Base-by-base conservation (phyloP, 2,797 vertebrate species). In the Alauda arvensis region DNA sequence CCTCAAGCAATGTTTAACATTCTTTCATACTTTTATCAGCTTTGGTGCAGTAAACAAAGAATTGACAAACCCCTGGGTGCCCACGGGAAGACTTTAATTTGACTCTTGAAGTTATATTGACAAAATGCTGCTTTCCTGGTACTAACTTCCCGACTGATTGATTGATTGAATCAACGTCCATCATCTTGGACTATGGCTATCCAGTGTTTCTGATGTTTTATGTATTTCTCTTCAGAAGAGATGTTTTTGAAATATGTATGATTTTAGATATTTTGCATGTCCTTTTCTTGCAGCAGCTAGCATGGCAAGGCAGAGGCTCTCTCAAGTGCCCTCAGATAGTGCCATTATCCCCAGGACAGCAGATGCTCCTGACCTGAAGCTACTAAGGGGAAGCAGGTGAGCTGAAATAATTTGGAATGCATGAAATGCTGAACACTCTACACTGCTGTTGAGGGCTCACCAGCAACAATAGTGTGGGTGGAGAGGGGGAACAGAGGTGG, bases 161-260 rank as follows among this genome's bases (percentile, higher is more conserved):
- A 91, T 28, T 83, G 66, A 93, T 34, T 88, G 12, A 62, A 59
- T 61, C 83, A 88, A 74, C 5, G 1, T n/a, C 43, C 1, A 0
- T 79, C 59, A 68, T 55, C 31, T 28, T 63, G 46, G 76, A 86
- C 74, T 69, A 87, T 3, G 81, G 28, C 59, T 63, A 77, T 52
- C 78, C 83, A 40, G 40, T 13, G 12, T 51, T 83, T 62, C 57
- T 78, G 51, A 86, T 77, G 51, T 43, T 93, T 88, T 70, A 72
- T 20, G 9, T 40, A 80, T 67, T 78, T 31, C 21, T 60, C 31
- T 75, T 79, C 29, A 60, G n/a, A 86, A 59, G 17, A 77, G 51
- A 87, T 45, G 3, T 11, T 61, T 61, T 46, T 18, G 16, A 52
- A 77, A 77, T 16, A 61, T 3, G 4, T 21, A 43, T 4, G 9